Base-by-base conservation (phyloP, 35 echinoderm and acorn worm genomes). In the Diadema setosum region DNA sequence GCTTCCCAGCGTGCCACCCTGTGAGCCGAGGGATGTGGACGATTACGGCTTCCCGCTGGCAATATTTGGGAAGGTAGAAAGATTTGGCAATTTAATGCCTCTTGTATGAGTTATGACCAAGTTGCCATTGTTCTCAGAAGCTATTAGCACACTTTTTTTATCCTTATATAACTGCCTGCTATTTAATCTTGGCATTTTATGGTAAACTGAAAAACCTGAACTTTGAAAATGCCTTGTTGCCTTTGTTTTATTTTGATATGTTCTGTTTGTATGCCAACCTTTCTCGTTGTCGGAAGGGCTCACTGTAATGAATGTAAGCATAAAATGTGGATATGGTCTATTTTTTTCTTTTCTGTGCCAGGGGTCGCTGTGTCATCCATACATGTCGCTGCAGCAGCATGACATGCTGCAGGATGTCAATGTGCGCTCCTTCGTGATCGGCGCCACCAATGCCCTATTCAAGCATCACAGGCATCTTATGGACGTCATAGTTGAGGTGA, bases 301-400 rank as follows among this genome's bases (percentile, higher is more conserved):
- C n/a, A n/a, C n/a, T 52, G 48, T 52, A 52, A n/a, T 52, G 48
- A 11, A 9, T 52, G 9, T 52, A n/a, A 52, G 48, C 9, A 52
- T 52, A 52, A 11, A 11, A n/a, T 52, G 48, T 52, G 9, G 9
- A n/a, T 52, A 9, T 52, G 48, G 48, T n/a, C 9, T 52, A 52
- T n/a, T 9, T 52, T 52, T 52, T n/a, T n/a, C n/a, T n/a, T n/a
- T 26, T 67, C 7, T 95, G 70, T 63, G 81, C 17, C 63, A 98
- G 96, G 96, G 96, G 11, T 86, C 96, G 3, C 48, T 98, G 43
- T 98, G 92, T 82, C 96, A 98, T 82, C 96, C 96, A 1, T 98
- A 98, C 92, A 94, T 98, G 70, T 65, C 96, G 5, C 86, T 98
- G 39, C 96, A 98, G 69, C 96, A 98, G 58, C 92, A 98, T 42